A percentile compares a stretch with the other conserved stretches of the same genome.
These are phyloP conservation scores for Drosophila vallismaia DNA, from an alignment of 2,888 invertebrate species.

Conservation along the genomic window DNA sequence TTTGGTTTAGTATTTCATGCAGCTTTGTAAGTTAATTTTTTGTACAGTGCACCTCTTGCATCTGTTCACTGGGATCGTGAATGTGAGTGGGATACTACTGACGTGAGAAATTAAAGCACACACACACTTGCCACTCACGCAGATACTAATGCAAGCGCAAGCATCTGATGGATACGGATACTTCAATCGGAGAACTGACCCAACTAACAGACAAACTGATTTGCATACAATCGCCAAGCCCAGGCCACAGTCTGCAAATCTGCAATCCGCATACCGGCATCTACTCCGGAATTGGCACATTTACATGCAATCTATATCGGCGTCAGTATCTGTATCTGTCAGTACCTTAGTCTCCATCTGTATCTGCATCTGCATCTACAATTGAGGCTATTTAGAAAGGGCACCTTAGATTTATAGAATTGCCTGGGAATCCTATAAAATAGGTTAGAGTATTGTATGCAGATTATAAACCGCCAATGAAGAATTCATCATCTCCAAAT, in stretches of 20 bases:
- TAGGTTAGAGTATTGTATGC: constrained; percentile 23
- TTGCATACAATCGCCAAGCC: constrained; percentile 67
- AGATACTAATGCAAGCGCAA: constrained; percentile 27
- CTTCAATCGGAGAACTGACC: constrained; percentile 41
- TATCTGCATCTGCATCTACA: neutral
- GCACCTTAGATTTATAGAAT: constrained; percentile 12
- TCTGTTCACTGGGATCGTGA: constrained; percentile 24
- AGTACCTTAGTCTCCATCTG: neutral
- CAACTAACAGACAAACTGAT: constrained; percentile 48
- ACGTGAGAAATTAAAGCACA: constrained; percentile 43
- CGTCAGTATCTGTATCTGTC: constrained; percentile 4
- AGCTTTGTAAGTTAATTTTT: neutral
- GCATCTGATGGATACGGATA: constrained; percentile 29
- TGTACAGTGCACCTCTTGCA: constrained; percentile 16
- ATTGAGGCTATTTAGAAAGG: constrained; percentile 33
- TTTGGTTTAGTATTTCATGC: neutral
- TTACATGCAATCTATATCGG: constrained; percentile 28
- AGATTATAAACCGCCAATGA: constrained; percentile 24
- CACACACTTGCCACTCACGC: constrained; percentile 14
- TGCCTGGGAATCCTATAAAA: constrained; percentile 7
- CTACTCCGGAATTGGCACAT: constrained; percentile 48
- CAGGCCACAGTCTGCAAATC: constrained; percentile 10
- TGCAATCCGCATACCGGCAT: constrained; percentile 36
- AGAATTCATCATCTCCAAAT: constrained; percentile 35
- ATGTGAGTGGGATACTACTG: constrained; percentile 26